Evolutionary conservation across 1,140 invertebrate species (phyloP).

Genomic region (Drosophila sucinea): DNA sequence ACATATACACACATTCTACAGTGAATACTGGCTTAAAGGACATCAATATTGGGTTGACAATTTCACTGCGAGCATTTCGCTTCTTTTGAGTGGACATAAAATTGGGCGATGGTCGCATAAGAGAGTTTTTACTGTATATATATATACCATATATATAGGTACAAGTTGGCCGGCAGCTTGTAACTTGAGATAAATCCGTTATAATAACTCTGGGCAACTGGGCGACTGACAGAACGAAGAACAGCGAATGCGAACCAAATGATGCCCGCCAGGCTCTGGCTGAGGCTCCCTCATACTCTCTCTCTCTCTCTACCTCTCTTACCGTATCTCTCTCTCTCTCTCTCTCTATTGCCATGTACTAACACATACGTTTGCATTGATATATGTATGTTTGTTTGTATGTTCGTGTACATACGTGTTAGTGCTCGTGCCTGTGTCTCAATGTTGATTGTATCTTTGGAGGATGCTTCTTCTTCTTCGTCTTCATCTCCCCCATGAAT

Average conservation of each 20-base stretch:
- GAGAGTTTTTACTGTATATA: not conserved
- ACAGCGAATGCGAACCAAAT: conserved; percentile 52
- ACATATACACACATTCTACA: not conserved
- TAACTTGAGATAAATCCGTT: conserved; percentile 81
- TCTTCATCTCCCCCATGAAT: not conserved
- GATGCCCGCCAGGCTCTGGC: conserved; percentile 58
- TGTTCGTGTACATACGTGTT: conserved; percentile 6
- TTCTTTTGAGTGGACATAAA: too few species aligned
- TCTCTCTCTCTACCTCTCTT: conserved; percentile 18
- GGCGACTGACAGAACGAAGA: conserved; percentile 25
- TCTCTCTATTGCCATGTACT: conserved; percentile 1
- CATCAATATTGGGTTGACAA: too few species aligned
- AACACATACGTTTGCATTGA: conserved; percentile 24
- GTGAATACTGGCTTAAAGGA: not conserved
- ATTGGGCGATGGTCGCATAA: too few species aligned
- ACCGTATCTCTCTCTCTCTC: not conserved
- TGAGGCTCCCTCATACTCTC: conserved; percentile 20
- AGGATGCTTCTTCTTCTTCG: conserved; percentile 56
- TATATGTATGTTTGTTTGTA: conserved; percentile 21
- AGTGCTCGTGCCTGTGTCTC: conserved; percentile 32
- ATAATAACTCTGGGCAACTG: conserved; percentile 76
- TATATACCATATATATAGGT: conserved; percentile 14
- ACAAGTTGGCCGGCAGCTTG: conserved; percentile 42
- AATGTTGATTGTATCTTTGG: conserved; percentile 72
- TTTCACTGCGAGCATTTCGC: too few species aligned